Base-by-base conservation (phyloP, 2,888 invertebrate genomes). In the Drosophila helvetica region DNA sequence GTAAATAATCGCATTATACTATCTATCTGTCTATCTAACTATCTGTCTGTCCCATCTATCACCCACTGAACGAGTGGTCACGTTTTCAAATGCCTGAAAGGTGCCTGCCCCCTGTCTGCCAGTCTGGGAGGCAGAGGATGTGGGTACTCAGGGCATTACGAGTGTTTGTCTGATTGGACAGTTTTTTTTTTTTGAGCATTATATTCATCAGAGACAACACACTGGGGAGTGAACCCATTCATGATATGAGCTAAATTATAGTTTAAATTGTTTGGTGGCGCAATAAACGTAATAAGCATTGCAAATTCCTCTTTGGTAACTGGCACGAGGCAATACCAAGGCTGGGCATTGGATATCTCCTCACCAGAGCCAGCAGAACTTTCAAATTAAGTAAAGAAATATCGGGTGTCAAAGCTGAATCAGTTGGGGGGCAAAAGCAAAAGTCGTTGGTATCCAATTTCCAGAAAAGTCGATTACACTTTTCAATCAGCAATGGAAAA, bases 1-100 rank as follows among this genome's bases (percentile, higher is more conserved):
- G 74, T 80, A 76, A 70, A 77, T 79, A 79, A 79, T 70, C 80
- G 67, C 73, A 71, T 76, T 78, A 80, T 66, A 46, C 42, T 67
- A 38, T 38, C 38, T 15, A n/a, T n/a, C 33, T 38, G 15, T 38
- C 15, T 38, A 6, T 7, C 38, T 38, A 15, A 12, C 10, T 30
- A 10, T 30, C 3, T 10, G 30, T 12, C 38, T 38, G 38, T 17
- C 10, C 42, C 45, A 9, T 46, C 45, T 51, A 55, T 47, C 46
- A 48, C 42, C 48, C 65, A 64, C 52, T 50, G 43, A 51, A 30
- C 48, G 27, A 50, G 61, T 66, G 47, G 61, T 74, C 75, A 72
- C 77, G 65, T 68, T 79, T 65, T 51, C 7, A 38, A 38, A 15
- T 38, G 38, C n/a, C n/a, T 38, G 38, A 15, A 38, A 38, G 38